Evolutionary conservation across 1,140 invertebrate genomes (phyloP), one percentile per base, ranked within the genome.

Genomic region (Brachionus plicatilis): DNA sequence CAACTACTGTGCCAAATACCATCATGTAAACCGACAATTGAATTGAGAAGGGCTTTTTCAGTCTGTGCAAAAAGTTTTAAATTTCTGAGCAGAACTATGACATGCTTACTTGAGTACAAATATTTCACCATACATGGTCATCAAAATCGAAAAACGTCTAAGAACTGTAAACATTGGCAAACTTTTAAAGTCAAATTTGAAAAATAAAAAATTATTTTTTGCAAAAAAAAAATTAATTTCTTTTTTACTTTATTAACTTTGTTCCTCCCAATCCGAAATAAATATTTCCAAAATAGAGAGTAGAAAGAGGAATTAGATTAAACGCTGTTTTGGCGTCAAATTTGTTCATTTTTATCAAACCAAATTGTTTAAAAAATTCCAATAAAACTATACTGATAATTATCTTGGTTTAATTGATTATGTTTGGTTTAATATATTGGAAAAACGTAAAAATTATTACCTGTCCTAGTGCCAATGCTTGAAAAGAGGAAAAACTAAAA

Each of bases 151-250:
- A 89, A 99, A 99, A 86, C 97, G 92, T 85, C 97, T 91, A 6
- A 99, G 90, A 9, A 96, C 97, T 11, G 97, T 98, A 88, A 99
- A 98, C 97, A 99, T 99, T 0, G 97, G 97, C 70, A 99, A 91
- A 91, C 95, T 97, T 89, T 89, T 65, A 56, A 82, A 85, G 85
- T 70, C 76, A 37, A 85, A 50, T 84, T 85, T 17, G 17, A 14
- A 43, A 43, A 84, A 45, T 53, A 24, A 50, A 84, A 50, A 53
- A 50, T 50, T 24, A 1, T n/a, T n/a, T n/a, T n/a, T n/a, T 29
- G 29, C 3, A 12, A n/a, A 17, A 27, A 72, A 47, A 82, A 85
- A 86, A 37, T 0, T 33, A 33, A 6, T 37, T 37, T 37, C 0
- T 7, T 37, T 37, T 37, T 37, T 86, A 92, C 91, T 90, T 92